A percentile compares a stretch with the other conserved stretches of the same genome.
Conservation (phyloP, 2,888 invertebrate genomes). For the Dolichopus griseipennis region DNA sequence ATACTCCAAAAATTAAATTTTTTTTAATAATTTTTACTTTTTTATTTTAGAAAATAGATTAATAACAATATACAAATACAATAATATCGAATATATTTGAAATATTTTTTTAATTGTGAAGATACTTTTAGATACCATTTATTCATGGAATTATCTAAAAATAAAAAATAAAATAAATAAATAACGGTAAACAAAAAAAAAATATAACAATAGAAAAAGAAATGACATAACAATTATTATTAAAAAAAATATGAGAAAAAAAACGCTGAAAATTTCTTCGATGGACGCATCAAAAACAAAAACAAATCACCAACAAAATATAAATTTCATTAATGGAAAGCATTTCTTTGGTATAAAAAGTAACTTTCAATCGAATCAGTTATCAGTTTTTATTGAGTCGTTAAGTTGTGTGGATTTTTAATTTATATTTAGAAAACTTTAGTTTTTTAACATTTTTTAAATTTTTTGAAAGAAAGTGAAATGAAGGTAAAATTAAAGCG, state of each 20-base stretch:
- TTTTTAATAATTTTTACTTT: no score
- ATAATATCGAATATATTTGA: not conserved
- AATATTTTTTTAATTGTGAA: not conserved
- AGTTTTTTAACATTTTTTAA: not conserved
- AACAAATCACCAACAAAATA: not conserved
- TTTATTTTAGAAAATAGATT: not conserved
- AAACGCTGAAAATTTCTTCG: not conserved
- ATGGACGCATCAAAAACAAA: not conserved
- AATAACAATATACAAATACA: not conserved
- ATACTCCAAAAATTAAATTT: no score
- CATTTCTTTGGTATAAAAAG: slow-evolving; percentile 4
- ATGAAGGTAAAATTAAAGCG: not conserved
- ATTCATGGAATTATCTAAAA: not conserved
- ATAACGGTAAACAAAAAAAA: not conserved
- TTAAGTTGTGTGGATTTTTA: not conserved
- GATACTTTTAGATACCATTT: not conserved
- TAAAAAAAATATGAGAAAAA: not conserved
- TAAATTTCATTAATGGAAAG: not conserved
- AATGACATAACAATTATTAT: slow-evolving; percentile 1
- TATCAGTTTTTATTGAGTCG: not conserved
- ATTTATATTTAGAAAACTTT: not conserved
- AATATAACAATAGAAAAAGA: not conserved
- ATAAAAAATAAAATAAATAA: not conserved
- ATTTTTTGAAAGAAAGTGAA: slow-evolving; percentile 1
- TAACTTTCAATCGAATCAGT: not conserved